A percentile compares a stretch with the other conserved stretches of the same genome.
These are phyloP conservation scores for Malthinus flaveolus DNA, from an alignment of 2,888 invertebrate genomes.

Conservation along the genomic window DNA sequence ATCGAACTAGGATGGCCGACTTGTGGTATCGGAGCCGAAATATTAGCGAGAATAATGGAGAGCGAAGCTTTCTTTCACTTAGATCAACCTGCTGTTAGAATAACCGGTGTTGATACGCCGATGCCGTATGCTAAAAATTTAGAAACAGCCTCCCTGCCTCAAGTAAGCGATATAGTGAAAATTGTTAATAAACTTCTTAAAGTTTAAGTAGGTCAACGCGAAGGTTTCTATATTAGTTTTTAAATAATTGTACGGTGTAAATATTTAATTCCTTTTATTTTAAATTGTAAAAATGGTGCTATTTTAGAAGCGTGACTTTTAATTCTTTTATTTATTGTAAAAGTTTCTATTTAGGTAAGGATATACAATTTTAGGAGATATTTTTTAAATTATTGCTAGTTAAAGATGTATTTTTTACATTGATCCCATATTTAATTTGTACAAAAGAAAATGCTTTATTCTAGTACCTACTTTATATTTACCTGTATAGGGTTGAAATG, in stretches of 20 bases:
- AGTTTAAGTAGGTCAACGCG: conserved; percentile 49
- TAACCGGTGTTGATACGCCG: conserved; percentile 92
- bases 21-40: conserved; percentile 91
- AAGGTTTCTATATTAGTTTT: background rate
- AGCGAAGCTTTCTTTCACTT: conserved; percentile 92
- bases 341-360: too few relatives aligned
- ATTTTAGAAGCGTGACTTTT: too few relatives aligned
- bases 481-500: too few relatives aligned
- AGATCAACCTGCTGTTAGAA: conserved; percentile 91
- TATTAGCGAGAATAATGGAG: conserved; percentile 91
- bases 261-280: too few relatives aligned
- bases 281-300: too few relatives aligned
- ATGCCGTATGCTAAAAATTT: conserved; percentile 95
- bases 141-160: conserved; percentile 79
- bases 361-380: background rate
- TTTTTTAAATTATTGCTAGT: background rate
- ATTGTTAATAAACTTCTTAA: conserved; percentile 82
- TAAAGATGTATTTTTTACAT: too few relatives aligned
- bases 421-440: too few relatives aligned
- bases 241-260: background rate
- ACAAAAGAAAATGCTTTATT: too few relatives aligned
- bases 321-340: background rate
- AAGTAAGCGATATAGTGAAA: conserved; percentile 71
- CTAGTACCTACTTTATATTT: too few relatives aligned
- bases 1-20: conserved; percentile 98